Evolutionary conservation across 2,113 vertebrate species (phyloP).

Genomic region (Cyphomyrus discorhynchus): DNA sequence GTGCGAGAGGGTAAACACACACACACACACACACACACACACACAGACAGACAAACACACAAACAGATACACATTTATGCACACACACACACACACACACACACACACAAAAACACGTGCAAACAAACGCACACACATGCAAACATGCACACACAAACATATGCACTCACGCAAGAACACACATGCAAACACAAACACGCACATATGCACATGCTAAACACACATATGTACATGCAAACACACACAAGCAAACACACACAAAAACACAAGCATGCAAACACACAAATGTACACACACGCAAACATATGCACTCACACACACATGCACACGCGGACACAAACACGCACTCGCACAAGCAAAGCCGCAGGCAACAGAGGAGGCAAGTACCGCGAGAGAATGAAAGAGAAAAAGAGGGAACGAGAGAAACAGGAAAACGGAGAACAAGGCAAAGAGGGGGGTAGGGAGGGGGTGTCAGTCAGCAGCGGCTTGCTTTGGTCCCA

Average conservation of each 20-base stretch:
- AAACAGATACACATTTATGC: background rate
- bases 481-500: conserved; percentile 38
- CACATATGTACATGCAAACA: no score
- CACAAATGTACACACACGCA: no score
- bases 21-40: background rate
- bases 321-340: background rate
- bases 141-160: no score
- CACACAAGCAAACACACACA: no score
- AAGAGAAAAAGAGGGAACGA: conserved; percentile 34
- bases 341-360: background rate
- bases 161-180: no score
- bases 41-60: background rate
- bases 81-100: no score
- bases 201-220: no score
- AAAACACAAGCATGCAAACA: no score
- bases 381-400: conserved; percentile 28
- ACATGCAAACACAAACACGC: no score
- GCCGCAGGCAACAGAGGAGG: conserved; percentile 11
- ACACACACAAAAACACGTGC: background rate
- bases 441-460: background rate
- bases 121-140: no score
- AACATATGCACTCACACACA: background rate
- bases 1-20: background rate
- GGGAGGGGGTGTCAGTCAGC: conserved; percentile 31
- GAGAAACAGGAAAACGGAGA: conserved; percentile 24